phyloP scores from a whole-genome alignment of 2,113 vertebrate species.

The Perca fluviatilis region DNA sequence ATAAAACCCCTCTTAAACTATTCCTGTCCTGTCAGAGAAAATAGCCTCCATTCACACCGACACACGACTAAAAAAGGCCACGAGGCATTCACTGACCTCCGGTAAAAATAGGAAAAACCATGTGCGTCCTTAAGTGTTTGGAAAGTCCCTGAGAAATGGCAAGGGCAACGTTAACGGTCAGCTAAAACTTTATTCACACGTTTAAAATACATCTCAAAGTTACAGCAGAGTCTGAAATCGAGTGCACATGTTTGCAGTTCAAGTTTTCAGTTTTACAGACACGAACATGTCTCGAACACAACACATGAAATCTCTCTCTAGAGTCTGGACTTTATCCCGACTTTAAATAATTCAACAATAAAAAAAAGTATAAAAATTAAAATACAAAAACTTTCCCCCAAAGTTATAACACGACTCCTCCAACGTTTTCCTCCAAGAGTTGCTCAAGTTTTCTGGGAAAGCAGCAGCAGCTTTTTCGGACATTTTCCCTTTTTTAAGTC shows the following conservation, averaged over 20 bases:
- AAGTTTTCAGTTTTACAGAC: slow-evolving; percentile 26
- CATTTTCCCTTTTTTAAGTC: too few relatives aligned
- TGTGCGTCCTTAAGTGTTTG: background rate
- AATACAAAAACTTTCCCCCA: slow-evolving; percentile 7
- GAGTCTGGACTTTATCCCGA: background rate
- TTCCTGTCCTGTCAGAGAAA: slow-evolving; percentile 55
- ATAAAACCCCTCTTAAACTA: slow-evolving; percentile 36
- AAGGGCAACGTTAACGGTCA: background rate
- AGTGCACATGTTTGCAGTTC: background rate
- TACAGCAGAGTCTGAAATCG: slow-evolving; percentile 6
- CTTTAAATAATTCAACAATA: background rate
- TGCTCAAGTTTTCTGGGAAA: background rate
- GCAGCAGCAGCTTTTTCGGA: background rate
- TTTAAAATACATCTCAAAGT: too few relatives aligned
- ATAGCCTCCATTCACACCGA: slow-evolving; percentile 41
- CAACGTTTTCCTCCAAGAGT: background rate
- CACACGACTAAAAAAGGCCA: slow-evolving; percentile 58
- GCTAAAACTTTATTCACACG: slow-evolving; percentile 45
- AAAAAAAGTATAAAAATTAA: slow-evolving; percentile 48
- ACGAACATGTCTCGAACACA: background rate
- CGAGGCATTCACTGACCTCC: slow-evolving; percentile 29
- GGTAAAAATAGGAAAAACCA: slow-evolving; percentile 41
- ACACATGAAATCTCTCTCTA: background rate
- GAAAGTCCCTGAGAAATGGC: background rate
- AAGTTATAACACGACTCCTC: slow-evolving; percentile 19